Conservation (phyloP, 2,888 invertebrate genomes). For the Tachystola acroxantha region DNA sequence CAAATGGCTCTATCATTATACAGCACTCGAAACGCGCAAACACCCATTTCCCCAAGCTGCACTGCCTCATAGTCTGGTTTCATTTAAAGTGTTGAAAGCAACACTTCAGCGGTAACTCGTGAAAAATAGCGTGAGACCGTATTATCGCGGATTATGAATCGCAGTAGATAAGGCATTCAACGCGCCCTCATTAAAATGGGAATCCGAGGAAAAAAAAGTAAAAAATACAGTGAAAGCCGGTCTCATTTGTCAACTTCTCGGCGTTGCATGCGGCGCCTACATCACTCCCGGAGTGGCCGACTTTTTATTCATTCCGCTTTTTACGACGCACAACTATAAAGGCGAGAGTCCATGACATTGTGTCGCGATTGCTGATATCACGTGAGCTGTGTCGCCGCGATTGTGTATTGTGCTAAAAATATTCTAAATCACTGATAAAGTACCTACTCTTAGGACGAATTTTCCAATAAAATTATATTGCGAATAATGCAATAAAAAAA, state of each 20-base stretch:
- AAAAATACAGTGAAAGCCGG: conserved; percentile 43
- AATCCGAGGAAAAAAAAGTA: conserved; percentile 28
- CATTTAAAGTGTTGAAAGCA: conserved; percentile 26
- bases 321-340: conserved; percentile 23
- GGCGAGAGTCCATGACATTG: not conserved
- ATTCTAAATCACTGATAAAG: too few species aligned
- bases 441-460: too few species aligned
- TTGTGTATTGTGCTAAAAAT: too few species aligned
- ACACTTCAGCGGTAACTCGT: conserved; percentile 23
- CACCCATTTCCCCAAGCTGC: conserved; percentile 2
- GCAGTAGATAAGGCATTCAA: conserved; percentile 54
- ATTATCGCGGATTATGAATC: conserved; percentile 52
- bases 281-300: conserved; percentile 48
- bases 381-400: too few species aligned
- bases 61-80: not conserved
- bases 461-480: too few species aligned
- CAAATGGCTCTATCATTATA: not conserved
- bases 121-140: conserved; percentile 34
- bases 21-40: not conserved
- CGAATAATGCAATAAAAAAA: too few species aligned
- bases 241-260: conserved; percentile 64
- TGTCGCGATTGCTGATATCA: too few species aligned
- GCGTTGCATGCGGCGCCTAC: conserved; percentile 47
- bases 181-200: conserved; percentile 53
- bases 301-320: conserved; percentile 49